phyloP scores from a whole-genome alignment of 2,797 vertebrate species.

The Amazonetta brasiliensis region DNA sequence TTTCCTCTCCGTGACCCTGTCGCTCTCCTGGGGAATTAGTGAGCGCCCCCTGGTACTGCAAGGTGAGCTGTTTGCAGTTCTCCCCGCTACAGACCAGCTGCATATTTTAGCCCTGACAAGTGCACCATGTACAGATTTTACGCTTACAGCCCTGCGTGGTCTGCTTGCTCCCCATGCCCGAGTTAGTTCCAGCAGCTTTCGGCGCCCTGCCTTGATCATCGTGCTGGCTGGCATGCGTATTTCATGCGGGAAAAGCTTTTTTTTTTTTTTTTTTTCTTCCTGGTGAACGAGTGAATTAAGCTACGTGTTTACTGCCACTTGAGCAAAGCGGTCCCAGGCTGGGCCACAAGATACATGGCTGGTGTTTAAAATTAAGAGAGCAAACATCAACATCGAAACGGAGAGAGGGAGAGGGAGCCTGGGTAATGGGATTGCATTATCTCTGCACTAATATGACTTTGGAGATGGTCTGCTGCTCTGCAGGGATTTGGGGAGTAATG shows the following conservation, averaged over 20 bases:
- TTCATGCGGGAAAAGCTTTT: neutral
- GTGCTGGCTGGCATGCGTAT: rapidly evolving
- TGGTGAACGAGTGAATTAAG: neutral
- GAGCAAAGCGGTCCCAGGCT: constrained; percentile 30
- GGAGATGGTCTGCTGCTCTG: constrained; percentile 36
- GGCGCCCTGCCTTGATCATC: rapidly evolving
- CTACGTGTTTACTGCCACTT: constrained; percentile 7
- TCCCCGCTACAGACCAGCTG: neutral
- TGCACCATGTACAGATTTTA: neutral
- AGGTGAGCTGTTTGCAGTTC: neutral
- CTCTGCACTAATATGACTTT: constrained; percentile 31
- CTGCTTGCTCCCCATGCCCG: neutral
- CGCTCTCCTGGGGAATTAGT: neutral
- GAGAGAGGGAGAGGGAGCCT: neutral
- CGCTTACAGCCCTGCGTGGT: neutral
- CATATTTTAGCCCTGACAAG: neutral
- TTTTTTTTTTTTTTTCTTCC: no score
- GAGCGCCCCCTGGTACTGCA: rapidly evolving
- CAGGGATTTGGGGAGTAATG: constrained; percentile 27
- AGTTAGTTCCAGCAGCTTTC: neutral
- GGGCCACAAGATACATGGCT: neutral
- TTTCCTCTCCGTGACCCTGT: neutral
- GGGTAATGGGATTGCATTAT: constrained; percentile 9
- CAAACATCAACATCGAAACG: neutral
- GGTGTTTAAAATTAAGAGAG: constrained; percentile 27